These are phyloP conservation scores for Bombyx huttoni DNA, from an alignment of 2,888 invertebrate species.

Conservation along the genomic window DNA sequence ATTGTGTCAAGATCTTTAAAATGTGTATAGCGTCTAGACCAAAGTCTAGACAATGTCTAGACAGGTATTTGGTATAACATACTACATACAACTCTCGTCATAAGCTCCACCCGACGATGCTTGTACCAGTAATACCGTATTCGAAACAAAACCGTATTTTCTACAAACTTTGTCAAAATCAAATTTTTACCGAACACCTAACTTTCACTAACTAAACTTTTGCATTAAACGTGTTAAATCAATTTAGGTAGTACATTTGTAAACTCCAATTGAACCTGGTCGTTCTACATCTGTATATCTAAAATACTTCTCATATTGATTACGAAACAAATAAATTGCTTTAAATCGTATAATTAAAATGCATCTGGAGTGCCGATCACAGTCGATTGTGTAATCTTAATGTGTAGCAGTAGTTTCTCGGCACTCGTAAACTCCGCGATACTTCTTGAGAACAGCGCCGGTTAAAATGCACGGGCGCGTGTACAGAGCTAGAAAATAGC, in stretches of 20 bases:
- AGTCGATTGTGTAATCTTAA: slow-evolving; percentile 28
- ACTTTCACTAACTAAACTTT: too few relatives aligned
- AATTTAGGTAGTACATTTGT: too few relatives aligned
- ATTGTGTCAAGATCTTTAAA: slow-evolving; percentile 35
- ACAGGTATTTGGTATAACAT: slow-evolving; percentile 61
- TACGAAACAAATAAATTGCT: not conserved
- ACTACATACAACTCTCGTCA: slow-evolving; percentile 48
- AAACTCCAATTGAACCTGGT: too few relatives aligned
- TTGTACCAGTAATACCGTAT: slow-evolving; percentile 25
- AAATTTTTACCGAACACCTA: not conserved
- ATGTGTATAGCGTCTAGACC: slow-evolving; percentile 61
- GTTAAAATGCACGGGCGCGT: slow-evolving; percentile 25
- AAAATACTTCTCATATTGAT: too few relatives aligned
- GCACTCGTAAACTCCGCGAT: slow-evolving; percentile 42
- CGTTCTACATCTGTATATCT: too few relatives aligned
- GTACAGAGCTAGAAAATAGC: slow-evolving; percentile 46
- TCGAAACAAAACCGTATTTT: not conserved
- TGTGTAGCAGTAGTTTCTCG: slow-evolving; percentile 18
- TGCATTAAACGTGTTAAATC: too few relatives aligned
- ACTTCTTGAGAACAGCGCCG: slow-evolving; percentile 23
- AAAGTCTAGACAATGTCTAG: slow-evolving; percentile 65
- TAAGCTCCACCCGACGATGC: slow-evolving; percentile 38
- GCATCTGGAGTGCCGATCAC: slow-evolving; percentile 5
- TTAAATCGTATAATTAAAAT: slow-evolving; percentile 5
- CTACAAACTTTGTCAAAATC: not conserved